Evolutionary conservation across 2,797 vertebrate species (phyloP).

Genomic region (Orientallactaga sibirica): DNA sequence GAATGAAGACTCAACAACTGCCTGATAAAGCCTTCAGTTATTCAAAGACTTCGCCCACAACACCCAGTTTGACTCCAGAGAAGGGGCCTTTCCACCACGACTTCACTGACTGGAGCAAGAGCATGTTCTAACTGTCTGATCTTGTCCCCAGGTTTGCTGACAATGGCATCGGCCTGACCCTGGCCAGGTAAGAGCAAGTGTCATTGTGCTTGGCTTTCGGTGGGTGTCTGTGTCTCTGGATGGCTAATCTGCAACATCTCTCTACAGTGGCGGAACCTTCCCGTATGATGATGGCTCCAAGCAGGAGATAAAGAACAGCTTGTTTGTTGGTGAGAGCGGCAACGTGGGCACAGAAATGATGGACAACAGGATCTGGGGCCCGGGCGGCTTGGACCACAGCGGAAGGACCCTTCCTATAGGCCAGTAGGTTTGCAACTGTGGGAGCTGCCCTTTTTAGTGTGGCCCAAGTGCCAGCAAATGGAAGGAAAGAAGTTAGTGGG

Average conservation of each 20-base stretch:
- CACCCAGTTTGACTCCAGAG: neutral
- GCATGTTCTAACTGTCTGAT: neutral
- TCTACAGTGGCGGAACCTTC: constrained; percentile 95
- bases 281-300: constrained; percentile 97
- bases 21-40: neutral
- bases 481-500: neutral
- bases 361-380: constrained; percentile 94
- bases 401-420: constrained; percentile 94
- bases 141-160: constrained; percentile 94
- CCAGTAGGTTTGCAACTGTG: constrained; percentile 89
- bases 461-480: neutral
- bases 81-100: accelerated
- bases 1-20: no score
- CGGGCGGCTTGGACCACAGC: constrained; percentile 92
- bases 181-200: constrained; percentile 93
- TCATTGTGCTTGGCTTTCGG: accelerated
- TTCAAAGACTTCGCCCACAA: neutral
- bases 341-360: constrained; percentile 92
- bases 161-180: constrained; percentile 97
- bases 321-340: constrained; percentile 97
- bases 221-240: neutral
- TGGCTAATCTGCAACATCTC: neutral
- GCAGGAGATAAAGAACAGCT: constrained; percentile 97
- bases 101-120: no score
- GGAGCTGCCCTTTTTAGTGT: neutral